Evolutionary conservation across 2,888 invertebrate species (phyloP).

Genomic region (Orthosia cruda): DNA sequence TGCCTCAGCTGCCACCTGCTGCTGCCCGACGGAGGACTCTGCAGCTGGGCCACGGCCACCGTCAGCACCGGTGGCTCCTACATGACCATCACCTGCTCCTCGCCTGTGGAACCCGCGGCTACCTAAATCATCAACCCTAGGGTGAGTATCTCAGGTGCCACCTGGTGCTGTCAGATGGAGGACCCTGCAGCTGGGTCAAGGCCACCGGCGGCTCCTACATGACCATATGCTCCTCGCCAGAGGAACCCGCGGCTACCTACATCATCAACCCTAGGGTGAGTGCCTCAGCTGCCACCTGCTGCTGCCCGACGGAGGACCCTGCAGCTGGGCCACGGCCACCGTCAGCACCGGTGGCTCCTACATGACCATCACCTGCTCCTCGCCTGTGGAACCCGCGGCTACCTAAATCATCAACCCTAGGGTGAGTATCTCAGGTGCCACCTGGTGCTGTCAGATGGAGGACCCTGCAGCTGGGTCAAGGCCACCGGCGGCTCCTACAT

Average conservation of each 20-base stretch:
- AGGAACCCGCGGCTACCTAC: too few species aligned
- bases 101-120: constrained; percentile 93
- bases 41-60: constrained; percentile 92
- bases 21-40: constrained; percentile 92
- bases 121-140: constrained; percentile 89
- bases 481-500: constrained; percentile 93
- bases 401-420: constrained; percentile 89
- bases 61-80: constrained; percentile 93
- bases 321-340: constrained; percentile 92
- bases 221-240: constrained; percentile 94
- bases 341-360: constrained; percentile 93
- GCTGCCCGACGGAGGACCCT: constrained; percentile 92
- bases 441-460: constrained; percentile 91
- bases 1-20: constrained; percentile 94
- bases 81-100: constrained; percentile 94
- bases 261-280: too few species aligned
- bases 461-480: constrained; percentile 92
- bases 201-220: constrained; percentile 93
- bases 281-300: constrained; percentile 94
- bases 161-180: constrained; percentile 91
- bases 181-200: constrained; percentile 92
- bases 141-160: constrained; percentile 94
- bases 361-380: constrained; percentile 94
- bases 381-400: constrained; percentile 93
- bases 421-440: constrained; percentile 94